Conservation (phyloP, 2,888 invertebrate species). For the Augiades crinisus region DNA sequence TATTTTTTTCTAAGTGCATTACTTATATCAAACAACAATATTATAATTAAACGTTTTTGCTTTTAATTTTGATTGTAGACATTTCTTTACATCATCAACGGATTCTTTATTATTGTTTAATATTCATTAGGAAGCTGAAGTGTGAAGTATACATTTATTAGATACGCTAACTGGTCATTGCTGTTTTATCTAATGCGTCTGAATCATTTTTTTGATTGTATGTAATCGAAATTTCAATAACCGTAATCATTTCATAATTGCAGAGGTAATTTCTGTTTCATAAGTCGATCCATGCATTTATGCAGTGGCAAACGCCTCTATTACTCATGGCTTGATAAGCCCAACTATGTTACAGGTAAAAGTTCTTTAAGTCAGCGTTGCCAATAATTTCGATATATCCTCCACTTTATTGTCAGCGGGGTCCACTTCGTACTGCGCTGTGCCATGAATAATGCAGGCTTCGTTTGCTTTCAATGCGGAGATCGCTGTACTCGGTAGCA, state of each 20-base stretch:
- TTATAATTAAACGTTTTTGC: too few relatives aligned
- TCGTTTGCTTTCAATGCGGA: constrained; percentile 47
- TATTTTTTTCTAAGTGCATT: too few relatives aligned
- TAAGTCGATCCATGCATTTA: neutral
- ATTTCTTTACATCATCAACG: too few relatives aligned
- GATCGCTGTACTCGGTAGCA: constrained; percentile 34
- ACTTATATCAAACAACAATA: too few relatives aligned
- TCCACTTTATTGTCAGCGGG: constrained; percentile 17
- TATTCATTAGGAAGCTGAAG: too few relatives aligned
- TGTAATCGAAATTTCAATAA: too few relatives aligned
- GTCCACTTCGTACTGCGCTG: constrained; percentile 24
- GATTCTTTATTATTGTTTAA: too few relatives aligned
- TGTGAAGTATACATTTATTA: too few relatives aligned
- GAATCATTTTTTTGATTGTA: too few relatives aligned
- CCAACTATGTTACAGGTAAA: constrained; percentile 3
- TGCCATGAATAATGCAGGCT: constrained; percentile 52
- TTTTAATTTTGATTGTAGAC: too few relatives aligned
- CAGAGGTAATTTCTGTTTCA: neutral
- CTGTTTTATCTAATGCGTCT: neutral
- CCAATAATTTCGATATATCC: constrained; percentile 24
- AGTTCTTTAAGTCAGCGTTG: constrained; percentile 14
- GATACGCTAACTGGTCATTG: too few relatives aligned
- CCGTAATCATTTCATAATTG: neutral
- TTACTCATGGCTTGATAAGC: neutral
- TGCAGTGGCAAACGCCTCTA: neutral